Percentiles rank a stretch among this genome's conserved stretches.
phyloP scores from a whole-genome alignment of 2,797 vertebrate species.

The Emys orbicularis region DNA sequence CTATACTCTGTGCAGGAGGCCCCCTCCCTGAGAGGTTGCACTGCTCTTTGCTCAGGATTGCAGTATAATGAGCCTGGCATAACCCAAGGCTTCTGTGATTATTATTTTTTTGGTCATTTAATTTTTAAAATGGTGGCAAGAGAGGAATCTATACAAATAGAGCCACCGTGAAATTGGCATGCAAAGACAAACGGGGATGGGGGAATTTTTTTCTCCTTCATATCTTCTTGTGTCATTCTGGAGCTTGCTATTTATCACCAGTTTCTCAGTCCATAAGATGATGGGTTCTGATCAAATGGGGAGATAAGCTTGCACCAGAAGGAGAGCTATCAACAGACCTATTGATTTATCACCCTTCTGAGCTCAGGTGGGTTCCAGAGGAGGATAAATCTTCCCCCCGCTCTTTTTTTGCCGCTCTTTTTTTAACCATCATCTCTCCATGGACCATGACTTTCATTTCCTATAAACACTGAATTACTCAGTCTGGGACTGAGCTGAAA shows the following conservation, averaged over 20 bases:
- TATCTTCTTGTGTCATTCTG: constrained; percentile 54
- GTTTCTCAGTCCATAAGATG: constrained; percentile 60
- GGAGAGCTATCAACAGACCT: constrained; percentile 64
- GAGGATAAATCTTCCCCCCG: constrained; percentile 70
- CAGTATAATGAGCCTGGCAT: background rate
- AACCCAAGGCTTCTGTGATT: background rate
- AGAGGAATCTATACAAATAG: background rate
- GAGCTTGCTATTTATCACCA: constrained; percentile 59
- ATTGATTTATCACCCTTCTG: constrained; percentile 75
- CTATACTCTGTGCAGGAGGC: background rate
- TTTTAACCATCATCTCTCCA: constrained; percentile 74
- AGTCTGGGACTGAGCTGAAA: constrained; percentile 69
- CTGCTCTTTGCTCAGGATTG: background rate
- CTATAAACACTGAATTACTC: constrained; percentile 78
- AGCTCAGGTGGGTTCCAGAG: constrained; percentile 72
- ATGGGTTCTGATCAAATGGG: constrained; percentile 77
- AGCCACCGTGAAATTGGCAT: background rate
- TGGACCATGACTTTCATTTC: constrained; percentile 73
- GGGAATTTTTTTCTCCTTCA: constrained; percentile 50
- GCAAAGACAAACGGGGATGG: constrained; percentile 7
- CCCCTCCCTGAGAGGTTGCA: background rate
- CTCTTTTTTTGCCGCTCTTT: constrained; percentile 42
- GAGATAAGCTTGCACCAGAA: constrained; percentile 65
- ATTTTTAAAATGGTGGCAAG: background rate
- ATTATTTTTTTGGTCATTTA: background rate